Base-by-base conservation (phyloP, 2,113 vertebrate species). In the Mormoops blainvillei region DNA sequence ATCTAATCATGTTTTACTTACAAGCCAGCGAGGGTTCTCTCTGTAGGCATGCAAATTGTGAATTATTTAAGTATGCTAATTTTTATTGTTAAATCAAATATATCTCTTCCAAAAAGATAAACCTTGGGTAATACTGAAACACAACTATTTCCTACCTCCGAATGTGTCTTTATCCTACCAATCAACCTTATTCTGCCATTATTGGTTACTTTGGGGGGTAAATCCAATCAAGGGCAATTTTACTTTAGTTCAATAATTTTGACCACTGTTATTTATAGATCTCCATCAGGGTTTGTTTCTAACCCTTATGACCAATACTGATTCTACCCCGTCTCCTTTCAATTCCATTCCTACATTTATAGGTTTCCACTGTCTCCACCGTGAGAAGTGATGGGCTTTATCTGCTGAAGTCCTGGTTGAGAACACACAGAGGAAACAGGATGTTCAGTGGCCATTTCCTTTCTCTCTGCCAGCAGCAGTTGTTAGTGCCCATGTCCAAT, bases 381-480 rank as follows among this genome's bases (percentile, higher is more conserved):
- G 16, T 7, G 50, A 73, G n/a, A 71, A 87, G 65, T 5, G 1
- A 63, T 10, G 18, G 0, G 0, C 19, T 68, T 70, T 52, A 70
- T 52, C 20, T 76, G 22, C 31, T 77, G 43, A 63, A n/a, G 5
- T n/a, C 7, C 7, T 36, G 9, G 4, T n/a, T 43, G 24, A 91
- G 20, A 36, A 2, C 0, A 63, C 61, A 56, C 0, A 9, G 16
- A 58, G 13, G 16, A 41, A 68, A 83, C 0, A 22, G 1, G 1
- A 26, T 16, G 3, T 33, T 31, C 63, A 56, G 24, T 43, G 22
- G 31, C 26, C 45, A 2, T 3, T 19, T 77, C 26, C 26, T 93
- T 71, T 54, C 22, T 28, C 22, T 50, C 48, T 31, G 20, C 19
- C n/a, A 80, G n/a, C 22, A n/a, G 0, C 11, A 71, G 18, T 16